A percentile compares a stretch with the other conserved stretches of the same genome.
These are phyloP conservation scores for Agonopterix alstromeriana DNA, from an alignment of 2,888 invertebrate species.

Conservation along the genomic window DNA sequence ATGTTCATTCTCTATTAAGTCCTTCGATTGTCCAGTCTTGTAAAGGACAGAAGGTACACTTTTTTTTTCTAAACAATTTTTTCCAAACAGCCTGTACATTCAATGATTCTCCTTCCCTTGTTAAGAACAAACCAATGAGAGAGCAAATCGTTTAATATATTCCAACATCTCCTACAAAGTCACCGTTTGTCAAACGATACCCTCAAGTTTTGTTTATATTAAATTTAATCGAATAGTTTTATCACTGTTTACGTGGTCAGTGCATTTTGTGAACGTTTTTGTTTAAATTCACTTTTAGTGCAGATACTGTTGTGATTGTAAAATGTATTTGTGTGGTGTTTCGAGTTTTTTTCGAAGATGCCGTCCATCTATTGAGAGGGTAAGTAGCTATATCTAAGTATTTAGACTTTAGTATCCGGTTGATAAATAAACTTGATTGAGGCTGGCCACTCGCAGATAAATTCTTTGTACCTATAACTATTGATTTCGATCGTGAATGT, in stretches of 20 bases:
- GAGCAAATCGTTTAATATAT: not conserved
- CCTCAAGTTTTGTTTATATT: conserved; percentile 14
- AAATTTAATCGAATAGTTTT: not conserved
- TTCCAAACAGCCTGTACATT: conserved; percentile 1
- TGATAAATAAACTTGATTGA: no score
- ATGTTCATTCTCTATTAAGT: no score
- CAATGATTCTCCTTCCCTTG: conserved; percentile 2
- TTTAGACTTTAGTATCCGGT: no score
- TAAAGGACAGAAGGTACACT: no score
- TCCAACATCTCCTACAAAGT: not conserved
- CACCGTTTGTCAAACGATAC: conserved; percentile 14
- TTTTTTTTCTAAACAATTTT: no score
- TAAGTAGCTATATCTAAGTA: conserved; percentile 22
- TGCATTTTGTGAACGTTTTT: conserved; percentile 7
- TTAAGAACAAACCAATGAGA: conserved; percentile 18
- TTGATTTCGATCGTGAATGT: no score
- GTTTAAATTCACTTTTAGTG: conserved; percentile 5
- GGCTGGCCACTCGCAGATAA: no score
- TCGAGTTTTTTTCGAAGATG: conserved; percentile 53
- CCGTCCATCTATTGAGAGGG: conserved; percentile 46
- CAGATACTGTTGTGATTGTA: not conserved
- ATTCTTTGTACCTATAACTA: no score
- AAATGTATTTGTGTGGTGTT: conserved; percentile 59
- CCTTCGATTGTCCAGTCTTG: no score
- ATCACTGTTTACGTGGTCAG: conserved; percentile 11